Base-by-base conservation (phyloP, 2,888 invertebrate species). In the Leistus spinibarbis region DNA sequence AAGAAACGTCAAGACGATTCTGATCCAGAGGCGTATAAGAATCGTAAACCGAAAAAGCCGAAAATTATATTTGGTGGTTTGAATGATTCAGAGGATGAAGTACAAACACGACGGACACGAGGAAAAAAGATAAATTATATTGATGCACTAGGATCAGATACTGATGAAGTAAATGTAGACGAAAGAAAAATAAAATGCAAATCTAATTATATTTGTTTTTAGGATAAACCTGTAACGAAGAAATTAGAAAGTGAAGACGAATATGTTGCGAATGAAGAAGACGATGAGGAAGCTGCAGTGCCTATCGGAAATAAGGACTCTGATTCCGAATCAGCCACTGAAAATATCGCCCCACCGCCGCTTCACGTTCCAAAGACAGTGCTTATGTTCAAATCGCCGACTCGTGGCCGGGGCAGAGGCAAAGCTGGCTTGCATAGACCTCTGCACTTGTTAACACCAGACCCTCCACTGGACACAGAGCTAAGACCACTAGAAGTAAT, bases 71-170 rank as follows among this genome's bases (percentile, higher is more conserved):
- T 88, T 83, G 90, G 90, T 10, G 89, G 89, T 0, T 86, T 90
- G 77, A 88, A 89, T 79, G 88, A 85, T 60, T 86, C 85, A 20
- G 84, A 83, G 27, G 82, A 84, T 67, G 89, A 89, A 85, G 88
- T 88, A 56, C 87, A 90, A 76, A 88, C 90, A 69, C 88, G 92
- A 81, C 86, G 93, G 78, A 94, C 94, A 0, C 85, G 94, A 4
- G 93, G 93, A 77, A 89, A 90, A 79, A 91, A 92, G 84, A 92
- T 93, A 77, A 91, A 92, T 83, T 95, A 95, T 81, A 91, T 93
- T 2, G 95, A 94, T 85, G 90, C 89, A 81, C 88, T 91, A 69
- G 91, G 91, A 77, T 91, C 93, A 0, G 93, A 93, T 82, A 92
- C 91, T 66, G 94, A 91, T 82, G 93, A 91, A 83, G 92, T 91